Conservation (phyloP, 2,888 invertebrate genomes). For the Drosophila longiperda region DNA sequence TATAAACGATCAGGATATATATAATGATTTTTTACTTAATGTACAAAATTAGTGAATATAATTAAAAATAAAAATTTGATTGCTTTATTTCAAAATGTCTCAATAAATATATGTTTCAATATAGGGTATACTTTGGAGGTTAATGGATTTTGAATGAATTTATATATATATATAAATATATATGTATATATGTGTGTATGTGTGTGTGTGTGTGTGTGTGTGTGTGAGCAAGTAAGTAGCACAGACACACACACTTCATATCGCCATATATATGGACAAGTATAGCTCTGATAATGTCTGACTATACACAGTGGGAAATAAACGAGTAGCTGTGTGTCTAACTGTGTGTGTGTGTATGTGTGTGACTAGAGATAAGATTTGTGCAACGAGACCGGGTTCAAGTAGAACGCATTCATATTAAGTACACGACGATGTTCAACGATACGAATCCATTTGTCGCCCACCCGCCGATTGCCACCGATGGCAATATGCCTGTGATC, state of each 20-base stretch:
- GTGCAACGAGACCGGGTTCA: constrained; percentile 74
- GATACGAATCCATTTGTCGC: constrained; percentile 30
- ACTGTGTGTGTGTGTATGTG: constrained; percentile 1
- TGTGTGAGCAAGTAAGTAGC: constrained; percentile 14
- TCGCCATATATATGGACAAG: constrained; percentile 20
- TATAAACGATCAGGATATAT: too few relatives aligned
- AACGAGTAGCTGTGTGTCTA: constrained; percentile 10
- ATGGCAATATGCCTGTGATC: constrained; percentile 20
- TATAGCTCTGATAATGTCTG: constrained; percentile 68
- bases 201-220: too few relatives aligned
- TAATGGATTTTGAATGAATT: neutral
- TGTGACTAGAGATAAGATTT: constrained; percentile 70
- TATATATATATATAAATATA: too few relatives aligned
- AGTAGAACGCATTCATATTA: constrained; percentile 59
- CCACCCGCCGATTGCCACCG: constrained; percentile 20
- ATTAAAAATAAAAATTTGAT: neutral
- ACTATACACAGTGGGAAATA: constrained; percentile 57
- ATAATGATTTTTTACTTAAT: too few relatives aligned
- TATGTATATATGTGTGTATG: too few relatives aligned
- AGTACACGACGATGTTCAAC: constrained; percentile 26
- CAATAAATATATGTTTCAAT: neutral
- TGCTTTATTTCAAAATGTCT: too few relatives aligned
- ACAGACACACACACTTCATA: constrained; percentile 30
- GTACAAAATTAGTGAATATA: neutral
- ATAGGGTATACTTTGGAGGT: neutral